Conservation (phyloP, 92 coral and sea anemone species). For the Umimayanthus chanpuru region DNA sequence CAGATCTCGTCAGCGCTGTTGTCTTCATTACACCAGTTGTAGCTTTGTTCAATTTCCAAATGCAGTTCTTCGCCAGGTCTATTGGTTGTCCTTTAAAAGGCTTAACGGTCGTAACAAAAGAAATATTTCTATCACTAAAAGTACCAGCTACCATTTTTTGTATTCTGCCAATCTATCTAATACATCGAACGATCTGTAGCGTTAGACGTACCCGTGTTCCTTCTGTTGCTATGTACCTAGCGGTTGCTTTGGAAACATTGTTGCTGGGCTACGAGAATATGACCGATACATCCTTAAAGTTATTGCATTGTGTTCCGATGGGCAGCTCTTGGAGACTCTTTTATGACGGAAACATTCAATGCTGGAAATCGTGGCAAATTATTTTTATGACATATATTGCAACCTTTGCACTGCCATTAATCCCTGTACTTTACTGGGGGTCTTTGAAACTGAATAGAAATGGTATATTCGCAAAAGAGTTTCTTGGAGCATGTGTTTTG, state of each 20-base stretch:
- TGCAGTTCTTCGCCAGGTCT: neutral
- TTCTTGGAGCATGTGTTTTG: constrained; percentile 9
- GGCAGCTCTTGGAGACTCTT: neutral
- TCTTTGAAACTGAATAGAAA: constrained; percentile 6
- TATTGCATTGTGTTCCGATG: constrained; percentile 22
- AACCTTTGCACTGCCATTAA: neutral
- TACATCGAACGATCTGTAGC: neutral
- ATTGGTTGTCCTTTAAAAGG: neutral
- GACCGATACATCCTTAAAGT: neutral
- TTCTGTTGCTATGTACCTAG: constrained; percentile 4
- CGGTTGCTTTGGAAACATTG: constrained; percentile 10
- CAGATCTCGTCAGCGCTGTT: neutral
- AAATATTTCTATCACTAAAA: neutral
- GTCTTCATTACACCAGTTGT: neutral
- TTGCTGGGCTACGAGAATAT: constrained; percentile 18
- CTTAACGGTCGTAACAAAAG: constrained; percentile 9
- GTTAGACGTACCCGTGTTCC: neutral
- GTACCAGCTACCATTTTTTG: neutral
- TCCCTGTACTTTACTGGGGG: constrained; percentile 13
- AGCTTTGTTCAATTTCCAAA: neutral
- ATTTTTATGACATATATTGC: neutral
- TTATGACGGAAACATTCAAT: constrained; percentile 6
- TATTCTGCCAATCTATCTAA: neutral
- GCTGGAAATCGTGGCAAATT: constrained; percentile 22
- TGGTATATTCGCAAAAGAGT: neutral